Evolutionary conservation across 2,113 vertebrate genomes (phyloP), one percentile per base, ranked within the genome.

Genomic region (Xiphias gladius): DNA sequence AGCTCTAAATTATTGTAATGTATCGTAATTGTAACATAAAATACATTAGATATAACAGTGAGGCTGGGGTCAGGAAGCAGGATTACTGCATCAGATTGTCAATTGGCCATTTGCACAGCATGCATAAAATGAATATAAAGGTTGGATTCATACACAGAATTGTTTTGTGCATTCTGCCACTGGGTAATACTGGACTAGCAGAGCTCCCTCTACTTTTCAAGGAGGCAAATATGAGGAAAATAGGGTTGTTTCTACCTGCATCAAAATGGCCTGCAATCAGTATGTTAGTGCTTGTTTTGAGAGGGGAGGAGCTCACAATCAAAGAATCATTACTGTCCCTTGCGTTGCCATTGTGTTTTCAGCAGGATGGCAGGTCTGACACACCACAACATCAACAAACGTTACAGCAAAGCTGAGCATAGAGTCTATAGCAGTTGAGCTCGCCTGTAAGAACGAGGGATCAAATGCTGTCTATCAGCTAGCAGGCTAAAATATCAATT

Each of bases 201-300:
- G 0, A 43, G 39, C 39, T 76, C 59, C 22, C 39, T 76, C 59
- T 26, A 9, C 14, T 37, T 43, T 43, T 26, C 59, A 52, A 59
- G 19, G 64, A 41, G 30, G 12, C 26, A 20, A 16, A 22, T 54
- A 17, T 30, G 30, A 50, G 39, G 37, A 37, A 48, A 76, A 66
- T 32, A 26, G 2, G 24, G 14, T 8, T n/a, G 6, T 43, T 22
- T 65, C 43, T 46, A n/a, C 46, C 63, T 50, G 37, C 57, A 32
- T 58, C 24, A 6, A 39, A 68, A 81, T 6, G n/a, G 41, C 32
- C 63, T 61, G 74, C 46, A 84, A 85, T 82, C 74, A 82, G n/a
- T 50, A 8, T 26, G 54, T 68, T 39, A 76, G 50, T 74, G 41
- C 37, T 73, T 55, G 77, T 50, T 43, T 65, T 19, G 35, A 7